Conservation (phyloP, 2,888 invertebrate species). For the Ramazzottius varieornatus region DNA sequence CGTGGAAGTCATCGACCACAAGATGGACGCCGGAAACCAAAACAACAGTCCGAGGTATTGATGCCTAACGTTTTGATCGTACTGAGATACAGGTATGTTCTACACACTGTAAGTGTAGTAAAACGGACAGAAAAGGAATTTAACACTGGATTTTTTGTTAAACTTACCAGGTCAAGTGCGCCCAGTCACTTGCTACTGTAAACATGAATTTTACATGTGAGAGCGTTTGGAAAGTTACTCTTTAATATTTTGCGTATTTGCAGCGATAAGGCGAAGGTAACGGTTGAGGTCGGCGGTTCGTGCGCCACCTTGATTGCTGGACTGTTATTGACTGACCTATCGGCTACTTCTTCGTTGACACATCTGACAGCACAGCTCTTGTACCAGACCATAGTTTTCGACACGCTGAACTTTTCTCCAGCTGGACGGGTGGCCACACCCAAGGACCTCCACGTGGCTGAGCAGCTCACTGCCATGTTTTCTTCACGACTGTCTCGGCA, state of each 20-base stretch:
- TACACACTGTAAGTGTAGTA: no score
- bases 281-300: not conserved
- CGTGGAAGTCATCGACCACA: conserved; percentile 43
- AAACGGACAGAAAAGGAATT: no score
- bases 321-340: not conserved
- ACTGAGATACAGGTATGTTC: no score
- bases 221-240: no score
- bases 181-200: no score
- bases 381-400: not conserved
- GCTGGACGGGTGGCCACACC: not conserved
- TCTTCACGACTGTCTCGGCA: not conserved
- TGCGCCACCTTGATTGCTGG: not conserved
- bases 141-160: no score
- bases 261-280: not conserved
- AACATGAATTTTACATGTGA: no score
- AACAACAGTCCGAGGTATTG: not conserved
- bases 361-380: not conserved
- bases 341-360: not conserved
- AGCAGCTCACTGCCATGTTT: not conserved
- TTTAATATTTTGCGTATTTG: no score
- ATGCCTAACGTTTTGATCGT: no score
- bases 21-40: not conserved
- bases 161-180: no score
- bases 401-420: not conserved
- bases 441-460: not conserved